Evolutionary conservation across 2,888 invertebrate species (phyloP), one percentile per base, ranked within the genome.

Genomic region (Tortricodes alternella): DNA sequence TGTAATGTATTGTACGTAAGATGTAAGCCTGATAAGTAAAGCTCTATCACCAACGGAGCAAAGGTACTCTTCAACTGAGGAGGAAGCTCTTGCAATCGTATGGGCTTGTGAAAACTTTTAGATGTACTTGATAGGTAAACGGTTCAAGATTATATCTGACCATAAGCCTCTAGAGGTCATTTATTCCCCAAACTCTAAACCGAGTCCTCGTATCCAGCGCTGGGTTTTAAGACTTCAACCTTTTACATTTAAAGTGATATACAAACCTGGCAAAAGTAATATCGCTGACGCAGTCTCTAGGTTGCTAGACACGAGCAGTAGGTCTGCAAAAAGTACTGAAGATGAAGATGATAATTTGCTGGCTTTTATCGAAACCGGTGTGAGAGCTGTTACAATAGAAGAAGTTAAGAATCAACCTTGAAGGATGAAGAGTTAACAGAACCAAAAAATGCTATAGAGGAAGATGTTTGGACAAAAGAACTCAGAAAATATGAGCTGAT

Each of bases 1-100:
- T n/a, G n/a, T n/a, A n/a, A n/a, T n/a, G n/a, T n/a, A n/a, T n/a
- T n/a, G n/a, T n/a, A n/a, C n/a, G n/a, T n/a, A n/a, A n/a, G n/a
- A 49, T 21, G 5, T 16, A 8, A 56, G 56, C 15, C n/a, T n/a
- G n/a, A n/a, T n/a, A n/a, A n/a, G n/a, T n/a, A 49, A 35, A 38
- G 44, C 56, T 0, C 18, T 56, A 7, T 34, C 59, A 11, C 9
- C 15, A 1, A 41, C 46, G 1, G 53, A 59, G 21, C 21, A 46
- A 34, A 37, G 46, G 18, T 59, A 59, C 18, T 59, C 51, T 8
- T 55, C 53, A 51, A 58, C 48, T n/a, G 57, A 60, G 37, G 53
- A 53, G 21, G 60, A 49, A 18, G 39, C 35, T 6, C 27, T 60
- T 6, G 53, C 53, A 2, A 53, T 57, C 7, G 55, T 59, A 2